A percentile compares a stretch with the other conserved stretches of the same genome.
Evolutionary conservation across 2,888 invertebrate species (phyloP).

Genomic region (Yponomeuta plumbellus): DNA sequence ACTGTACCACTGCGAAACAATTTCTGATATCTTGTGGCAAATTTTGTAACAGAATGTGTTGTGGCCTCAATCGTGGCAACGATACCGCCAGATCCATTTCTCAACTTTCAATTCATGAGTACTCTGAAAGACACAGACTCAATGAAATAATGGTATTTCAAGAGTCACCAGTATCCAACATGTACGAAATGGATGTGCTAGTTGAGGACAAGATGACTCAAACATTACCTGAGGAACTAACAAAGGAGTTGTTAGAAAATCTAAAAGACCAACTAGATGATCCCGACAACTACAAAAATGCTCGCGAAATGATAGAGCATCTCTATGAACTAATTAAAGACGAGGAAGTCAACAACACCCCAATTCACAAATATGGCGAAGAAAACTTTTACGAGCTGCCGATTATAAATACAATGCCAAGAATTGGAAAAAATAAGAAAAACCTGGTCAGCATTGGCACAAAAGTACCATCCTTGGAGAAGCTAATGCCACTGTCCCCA

Average conservation of each 20-base stretch:
- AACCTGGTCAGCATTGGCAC: constrained; percentile 76
- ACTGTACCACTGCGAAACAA: constrained; percentile 63
- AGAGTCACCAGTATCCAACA: constrained; percentile 47
- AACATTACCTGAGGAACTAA: constrained; percentile 84
- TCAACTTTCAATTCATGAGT: constrained; percentile 77
- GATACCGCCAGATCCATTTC: constrained; percentile 79
- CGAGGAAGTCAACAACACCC: constrained; percentile 76
- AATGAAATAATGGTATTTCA: constrained; percentile 68
- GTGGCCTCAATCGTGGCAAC: constrained; percentile 62
- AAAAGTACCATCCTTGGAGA: constrained; percentile 76
- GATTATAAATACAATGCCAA: constrained; percentile 58
- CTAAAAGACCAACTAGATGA: constrained; percentile 82
- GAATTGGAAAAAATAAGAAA: constrained; percentile 58
- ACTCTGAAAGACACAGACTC: constrained; percentile 77
- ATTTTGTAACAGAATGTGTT: constrained; percentile 56
- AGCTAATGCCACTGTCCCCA: constrained; percentile 68
- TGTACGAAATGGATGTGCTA: constrained; percentile 40
- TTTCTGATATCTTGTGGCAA: constrained; percentile 50
- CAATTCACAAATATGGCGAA: constrained; percentile 32
- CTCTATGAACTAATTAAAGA: constrained; percentile 84
- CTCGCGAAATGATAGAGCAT: constrained; percentile 85
- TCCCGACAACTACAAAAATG: constrained; percentile 83
- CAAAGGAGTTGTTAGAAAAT: constrained; percentile 82
- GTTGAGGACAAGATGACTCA: constrained; percentile 80
- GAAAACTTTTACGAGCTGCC: constrained; percentile 81